A percentile compares a stretch with the other conserved stretches of the same genome.
phyloP scores from a whole-genome alignment of 2,888 invertebrate genomes.

The Andricus quercusramuli region DNA sequence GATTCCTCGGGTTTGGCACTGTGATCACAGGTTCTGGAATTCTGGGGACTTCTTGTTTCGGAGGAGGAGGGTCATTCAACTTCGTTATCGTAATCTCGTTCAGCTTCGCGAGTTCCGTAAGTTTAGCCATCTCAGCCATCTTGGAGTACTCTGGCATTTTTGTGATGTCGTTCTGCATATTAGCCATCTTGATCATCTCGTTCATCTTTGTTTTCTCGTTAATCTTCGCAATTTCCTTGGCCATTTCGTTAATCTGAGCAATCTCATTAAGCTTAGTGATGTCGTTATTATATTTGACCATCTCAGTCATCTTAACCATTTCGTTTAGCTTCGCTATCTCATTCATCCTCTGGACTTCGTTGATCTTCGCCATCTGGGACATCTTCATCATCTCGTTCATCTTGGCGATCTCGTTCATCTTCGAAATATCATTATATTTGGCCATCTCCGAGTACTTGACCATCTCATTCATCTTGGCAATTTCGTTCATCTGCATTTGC shows the following conservation, averaged over 20 bases:
- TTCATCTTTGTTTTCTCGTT: constrained; percentile 77
- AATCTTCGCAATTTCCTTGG: constrained; percentile 76
- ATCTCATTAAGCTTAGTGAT: constrained; percentile 71
- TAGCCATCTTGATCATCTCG: constrained; percentile 76
- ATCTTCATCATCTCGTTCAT: constrained; percentile 77
- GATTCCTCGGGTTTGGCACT: constrained; percentile 76
- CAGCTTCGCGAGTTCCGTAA: constrained; percentile 75
- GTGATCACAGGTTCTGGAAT: constrained; percentile 77
- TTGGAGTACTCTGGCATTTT: constrained; percentile 76
- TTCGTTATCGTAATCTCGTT: constrained; percentile 77
- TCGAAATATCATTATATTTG: constrained; percentile 73
- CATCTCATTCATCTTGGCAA: constrained; percentile 76
- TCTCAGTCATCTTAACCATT: constrained; percentile 77
- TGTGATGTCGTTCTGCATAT: constrained; percentile 75
- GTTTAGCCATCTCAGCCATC: constrained; percentile 77
- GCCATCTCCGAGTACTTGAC: constrained; percentile 76
- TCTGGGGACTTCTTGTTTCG: constrained; percentile 66
- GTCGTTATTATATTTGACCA: constrained; percentile 75
- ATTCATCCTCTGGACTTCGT: constrained; percentile 76
- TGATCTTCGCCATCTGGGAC: constrained; percentile 76
- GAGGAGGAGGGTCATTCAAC: constrained; percentile 72
- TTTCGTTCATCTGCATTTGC: constrained; percentile 70
- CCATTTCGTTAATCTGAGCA: constrained; percentile 77
- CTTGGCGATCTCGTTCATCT: constrained; percentile 74
- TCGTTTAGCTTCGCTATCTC: constrained; percentile 76